A percentile compares a stretch with the other conserved stretches of the same genome.
phyloP scores from a whole-genome alignment of 1,140 invertebrate species.

The Bombyx mori region DNA sequence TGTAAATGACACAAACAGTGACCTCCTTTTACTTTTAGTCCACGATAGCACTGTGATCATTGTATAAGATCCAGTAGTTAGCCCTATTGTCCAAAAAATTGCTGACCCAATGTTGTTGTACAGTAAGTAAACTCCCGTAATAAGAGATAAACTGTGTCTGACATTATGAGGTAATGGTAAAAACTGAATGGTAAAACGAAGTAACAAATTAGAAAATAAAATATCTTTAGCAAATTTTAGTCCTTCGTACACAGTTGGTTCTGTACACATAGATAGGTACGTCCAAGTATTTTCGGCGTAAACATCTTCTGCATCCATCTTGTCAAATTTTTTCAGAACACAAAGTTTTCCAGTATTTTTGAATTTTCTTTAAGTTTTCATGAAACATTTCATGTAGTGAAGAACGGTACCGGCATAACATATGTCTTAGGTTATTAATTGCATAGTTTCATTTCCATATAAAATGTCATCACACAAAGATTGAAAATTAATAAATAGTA shows the following conservation, averaged over 20 bases:
- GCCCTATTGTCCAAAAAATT: constrained; percentile 54
- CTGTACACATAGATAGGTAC: constrained; percentile 54
- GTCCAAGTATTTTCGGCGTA: constrained; percentile 48
- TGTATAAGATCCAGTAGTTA: constrained; percentile 50
- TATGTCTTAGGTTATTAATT: too few relatives aligned
- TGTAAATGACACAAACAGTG: constrained; percentile 40
- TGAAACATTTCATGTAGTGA: too few relatives aligned
- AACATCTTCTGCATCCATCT: constrained; percentile 37
- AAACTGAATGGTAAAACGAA: constrained; percentile 51
- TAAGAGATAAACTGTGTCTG: constrained; percentile 52
- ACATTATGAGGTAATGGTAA: constrained; percentile 47
- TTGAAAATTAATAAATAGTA: too few relatives aligned
- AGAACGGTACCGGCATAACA: too few relatives aligned
- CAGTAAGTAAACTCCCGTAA: constrained; percentile 57
- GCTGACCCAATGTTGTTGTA: constrained; percentile 57
- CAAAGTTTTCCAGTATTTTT: too few relatives aligned
- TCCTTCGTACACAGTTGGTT: constrained; percentile 63
- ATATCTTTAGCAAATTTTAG: constrained; percentile 63
- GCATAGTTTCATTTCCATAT: too few relatives aligned
- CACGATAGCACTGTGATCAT: constrained; percentile 48
- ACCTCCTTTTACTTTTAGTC: constrained; percentile 43
- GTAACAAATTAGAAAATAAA: constrained; percentile 48
- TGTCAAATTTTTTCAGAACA: background rate
- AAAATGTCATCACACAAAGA: too few relatives aligned
- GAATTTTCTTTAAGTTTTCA: too few relatives aligned